A percentile compares a stretch with the other conserved stretches of the same genome.
phyloP scores from a whole-genome alignment of 2,113 vertebrate genomes.

The Paedocypris sp. region DNA sequence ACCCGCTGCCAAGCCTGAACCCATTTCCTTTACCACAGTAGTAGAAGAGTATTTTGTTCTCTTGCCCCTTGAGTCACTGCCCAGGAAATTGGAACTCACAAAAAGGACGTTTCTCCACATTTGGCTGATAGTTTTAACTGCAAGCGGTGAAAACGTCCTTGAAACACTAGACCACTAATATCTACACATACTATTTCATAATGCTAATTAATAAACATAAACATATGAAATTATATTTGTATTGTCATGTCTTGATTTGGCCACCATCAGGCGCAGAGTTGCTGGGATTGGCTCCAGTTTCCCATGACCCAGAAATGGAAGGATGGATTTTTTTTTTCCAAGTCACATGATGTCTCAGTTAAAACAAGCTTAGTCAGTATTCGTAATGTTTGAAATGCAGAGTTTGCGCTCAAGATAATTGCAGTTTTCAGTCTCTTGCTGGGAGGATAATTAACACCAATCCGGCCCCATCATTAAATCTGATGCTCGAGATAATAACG shows the following conservation, averaged over 20 bases:
- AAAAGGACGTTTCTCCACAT: not conserved
- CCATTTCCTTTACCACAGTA: slow-evolving; percentile 19
- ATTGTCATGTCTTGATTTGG: too few species aligned
- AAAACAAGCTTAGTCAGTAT: not conserved
- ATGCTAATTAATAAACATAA: too few species aligned
- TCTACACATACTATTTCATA: too few species aligned
- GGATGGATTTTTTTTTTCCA: not conserved
- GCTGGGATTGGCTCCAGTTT: too few species aligned
- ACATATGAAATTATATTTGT: too few species aligned
- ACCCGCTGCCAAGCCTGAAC: not conserved
- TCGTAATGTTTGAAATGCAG: not conserved
- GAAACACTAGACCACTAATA: too few species aligned
- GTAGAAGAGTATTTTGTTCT: slow-evolving; percentile 17
- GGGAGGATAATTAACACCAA: slow-evolving; percentile 27
- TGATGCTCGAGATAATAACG: slow-evolving; percentile 24
- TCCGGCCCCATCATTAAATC: slow-evolving; percentile 24
- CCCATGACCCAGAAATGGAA: too few species aligned
- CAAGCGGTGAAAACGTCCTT: not conserved
- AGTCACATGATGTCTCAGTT: too few species aligned
- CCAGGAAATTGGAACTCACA: not conserved
- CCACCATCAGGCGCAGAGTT: too few species aligned
- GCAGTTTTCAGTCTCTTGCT: slow-evolving; percentile 24
- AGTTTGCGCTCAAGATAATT: not conserved
- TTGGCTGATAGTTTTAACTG: not conserved
- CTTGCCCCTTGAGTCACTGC: not conserved